Evolutionary conservation across 2,113 vertebrate genomes (phyloP), one percentile per base, ranked within the genome.

Genomic region (Aix galericulata): DNA sequence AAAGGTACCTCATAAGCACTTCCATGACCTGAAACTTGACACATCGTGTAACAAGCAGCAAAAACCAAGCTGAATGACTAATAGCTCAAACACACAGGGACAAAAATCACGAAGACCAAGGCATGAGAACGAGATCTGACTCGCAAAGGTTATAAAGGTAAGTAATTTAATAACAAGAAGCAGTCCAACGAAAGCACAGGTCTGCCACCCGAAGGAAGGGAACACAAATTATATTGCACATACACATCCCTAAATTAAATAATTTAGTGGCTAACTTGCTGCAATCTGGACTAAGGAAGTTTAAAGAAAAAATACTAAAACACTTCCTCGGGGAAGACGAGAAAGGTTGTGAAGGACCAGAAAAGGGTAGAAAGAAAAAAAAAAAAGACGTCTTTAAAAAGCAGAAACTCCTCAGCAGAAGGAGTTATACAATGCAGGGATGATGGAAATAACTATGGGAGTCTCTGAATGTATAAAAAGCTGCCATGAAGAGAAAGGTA

Each of bases 201-300:
- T 56, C 88, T 95, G 93, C 85, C 94, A 89, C 92, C 93, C 95
- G 42, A 94, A 88, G 93, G 89, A 91, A 93, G 42, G 87, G 66
- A 88, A 5, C 58, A 53, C 58, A 14, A 80, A 13, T 5, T 55
- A 89, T 67, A 31, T 42, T 22, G 27, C 23, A 52, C 38, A n/a
- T 22, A 48, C 42, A n/a, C 44, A 13, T 20, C 26, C 48, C 68
- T 53, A 72, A 72, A 36, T 15, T 31, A 4, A 76, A 72, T 55
- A 50, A 8, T 5, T 36, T 26, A 46, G 60, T 21, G 66, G 18
- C 56, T 74, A 62, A 9, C 25, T 3, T 11, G 38, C 42, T 13
- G 2, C 17, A 2, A 1, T 7, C 27, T 17, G 1, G 0, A 3
- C 25, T 13, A 38, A 82, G 18, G n/a, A 4, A 27, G 27, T 50